Evolutionary conservation across 2,888 invertebrate species (phyloP).

Genomic region (Caenorhabditis drosophilae): DNA sequence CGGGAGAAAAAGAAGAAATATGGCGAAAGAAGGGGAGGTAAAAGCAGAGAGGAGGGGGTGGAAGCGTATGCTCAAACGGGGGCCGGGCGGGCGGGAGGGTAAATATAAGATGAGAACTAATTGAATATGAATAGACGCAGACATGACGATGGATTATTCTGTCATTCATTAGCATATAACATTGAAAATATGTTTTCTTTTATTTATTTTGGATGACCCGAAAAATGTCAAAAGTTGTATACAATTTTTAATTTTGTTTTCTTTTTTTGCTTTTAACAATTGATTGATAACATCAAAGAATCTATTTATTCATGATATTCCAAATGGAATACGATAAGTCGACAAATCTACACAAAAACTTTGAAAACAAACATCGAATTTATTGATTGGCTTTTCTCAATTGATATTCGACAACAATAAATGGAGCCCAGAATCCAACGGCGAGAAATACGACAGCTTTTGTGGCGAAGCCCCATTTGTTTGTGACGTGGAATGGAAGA

Average conservation of each 20-base stretch:
- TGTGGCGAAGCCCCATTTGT: slow-evolving; percentile 58
- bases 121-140: slow-evolving; percentile 10
- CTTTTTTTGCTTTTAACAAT: too few species aligned
- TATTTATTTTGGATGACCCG: not conserved
- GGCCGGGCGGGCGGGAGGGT: too few species aligned
- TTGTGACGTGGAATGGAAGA: slow-evolving; percentile 58
- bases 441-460: slow-evolving; percentile 58
- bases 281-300: too few species aligned
- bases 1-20: not conserved
- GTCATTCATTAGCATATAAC: slow-evolving; percentile 38
- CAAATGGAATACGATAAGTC: not conserved
- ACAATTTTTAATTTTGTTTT: slow-evolving; percentile 2
- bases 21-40: not conserved
- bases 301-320: not conserved
- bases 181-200: not conserved
- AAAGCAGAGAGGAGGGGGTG: not conserved
- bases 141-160: slow-evolving; percentile 20
- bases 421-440: slow-evolving; percentile 62
- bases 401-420: slow-evolving; percentile 60
- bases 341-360: not conserved
- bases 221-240: not conserved
- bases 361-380: too few species aligned
- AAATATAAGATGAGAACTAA: too few species aligned
- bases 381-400: slow-evolving; percentile 63
- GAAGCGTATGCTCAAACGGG: too few species aligned